Base-by-base conservation (phyloP, 2,888 invertebrate genomes). In the Athrips mouffetella region DNA sequence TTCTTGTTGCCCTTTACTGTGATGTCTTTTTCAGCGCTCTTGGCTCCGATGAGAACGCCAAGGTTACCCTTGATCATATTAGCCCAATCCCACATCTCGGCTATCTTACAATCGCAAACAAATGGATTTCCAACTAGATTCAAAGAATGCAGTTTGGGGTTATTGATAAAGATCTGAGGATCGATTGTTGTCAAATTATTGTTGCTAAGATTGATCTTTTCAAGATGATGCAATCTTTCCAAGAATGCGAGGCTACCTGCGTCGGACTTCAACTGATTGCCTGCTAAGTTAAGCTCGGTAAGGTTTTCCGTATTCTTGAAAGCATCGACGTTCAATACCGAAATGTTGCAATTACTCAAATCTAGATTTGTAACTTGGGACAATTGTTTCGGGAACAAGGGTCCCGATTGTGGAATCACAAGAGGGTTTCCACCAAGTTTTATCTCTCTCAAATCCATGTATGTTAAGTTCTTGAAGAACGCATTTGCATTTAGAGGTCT, bases 21-120 rank as follows among this genome's bases (percentile, higher is more conserved):
- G 21, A 92, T 91, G 54, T 92, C 91, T 54, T 91, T 90, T 31
- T 91, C 91, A 3, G 90, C 89, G 31, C 90, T 89, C 57, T 91
- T 92, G 1, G 93, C 91, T 30, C 93, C 93, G 13, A 92, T 86
- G 27, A 93, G 80, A 21, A 93, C 89, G 51, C 91, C 89, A 39
- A 93, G 73, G 59, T 92, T 90, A 8, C 91, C 91, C 62, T 92
- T 92, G 27, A 90, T 90, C 73, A 91, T 89, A 29, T 90, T 80
- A 0, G 93, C 93, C 93, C 93, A 93, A 59, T 92, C 90, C 93
- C 93, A 93, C 85, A 92, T 90, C 49, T 92, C 91, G 0, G 91
- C 91, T 18, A 93, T 89, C 53, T 91, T 90, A 59, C 93, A 94
- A 59, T 92, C 91, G 63, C 93, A 93, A 48, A 89, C 76, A 80